Evolutionary conservation across 2,888 invertebrate species (phyloP), one percentile per base, ranked within the genome.

Genomic region (Agonopterix heracliana): DNA sequence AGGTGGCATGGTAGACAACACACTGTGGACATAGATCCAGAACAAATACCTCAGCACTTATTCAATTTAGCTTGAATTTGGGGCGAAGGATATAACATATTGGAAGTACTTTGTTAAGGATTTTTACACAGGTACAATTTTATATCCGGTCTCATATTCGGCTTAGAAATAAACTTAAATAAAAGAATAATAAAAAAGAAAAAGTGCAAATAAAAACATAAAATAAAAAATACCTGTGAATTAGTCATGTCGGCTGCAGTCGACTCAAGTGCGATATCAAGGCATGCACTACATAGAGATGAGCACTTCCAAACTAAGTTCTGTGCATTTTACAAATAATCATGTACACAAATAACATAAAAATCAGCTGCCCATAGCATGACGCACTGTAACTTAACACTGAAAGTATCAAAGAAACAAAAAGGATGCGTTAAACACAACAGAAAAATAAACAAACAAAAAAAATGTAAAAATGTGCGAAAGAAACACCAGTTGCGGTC

Each of bases 201-300:
- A 61, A 61, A 63, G 71, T 68, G 71, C 69, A 76, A 76, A 65
- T 68, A 64, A 68, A 69, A 66, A 10, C 9, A 26, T 38, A 66
- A 61, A 63, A 60, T 64, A 65, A 69, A 76, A 73, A 65, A 65
- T 89, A 91, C 91, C 91, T 91, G 91, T 70, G 90, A 90, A 83
- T 91, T 91, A 71, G 90, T 91, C 91, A 91, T 91, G 74, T 73
- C 80, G 81, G 68, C 74, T 73, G 71, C 78, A 58, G 59, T 63
- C 72, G 78, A 80, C 61, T 71, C 68, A 55, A 75, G 84, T 85
- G 86, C 81, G 67, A 79, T 70, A 78, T 69, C 68, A 80, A 82
- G 56, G 70, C 87, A 86, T 86, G 86, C 87, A 87, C 85, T 86
- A 86, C 78, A 81, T 79, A 79, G 66, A 81, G 73, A 73, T 74